Evolutionary conservation across 2,113 vertebrate species (phyloP).

Genomic region (Arvicanthis niloticus): DNA sequence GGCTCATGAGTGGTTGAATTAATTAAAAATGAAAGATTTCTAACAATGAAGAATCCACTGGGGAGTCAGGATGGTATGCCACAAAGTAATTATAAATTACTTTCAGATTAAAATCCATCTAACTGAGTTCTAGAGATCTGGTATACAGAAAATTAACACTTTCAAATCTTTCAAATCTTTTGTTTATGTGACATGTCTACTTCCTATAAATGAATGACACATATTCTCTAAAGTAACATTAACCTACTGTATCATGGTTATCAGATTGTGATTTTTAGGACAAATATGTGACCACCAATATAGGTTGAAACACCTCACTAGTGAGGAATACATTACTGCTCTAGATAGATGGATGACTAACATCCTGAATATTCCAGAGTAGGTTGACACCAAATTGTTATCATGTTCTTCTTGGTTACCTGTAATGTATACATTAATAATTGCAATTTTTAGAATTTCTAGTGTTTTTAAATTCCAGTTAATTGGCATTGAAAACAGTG

Average conservation of each 20-base stretch:
- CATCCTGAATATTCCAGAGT: rapidly evolving
- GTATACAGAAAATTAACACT: neutral
- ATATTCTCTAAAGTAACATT: neutral
- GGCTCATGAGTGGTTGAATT: conserved; percentile 84
- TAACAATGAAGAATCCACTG: conserved; percentile 81
- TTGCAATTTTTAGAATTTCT: neutral
- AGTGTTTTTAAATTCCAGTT: neutral
- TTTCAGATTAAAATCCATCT: conserved; percentile 41
- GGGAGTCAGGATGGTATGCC: conserved; percentile 79
- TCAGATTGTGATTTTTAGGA: neutral
- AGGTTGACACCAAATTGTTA: too few species aligned
- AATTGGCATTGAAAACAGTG: neutral
- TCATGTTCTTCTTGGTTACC: neutral
- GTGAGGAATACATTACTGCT: too few species aligned
- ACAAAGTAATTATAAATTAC: conserved; percentile 81
- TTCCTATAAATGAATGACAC: neutral
- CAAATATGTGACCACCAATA: neutral
- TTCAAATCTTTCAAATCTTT: neutral
- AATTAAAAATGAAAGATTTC: conserved; percentile 84
- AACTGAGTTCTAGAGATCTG: neutral
- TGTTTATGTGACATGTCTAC: neutral
- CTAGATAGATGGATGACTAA: neutral
- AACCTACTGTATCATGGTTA: too few species aligned
- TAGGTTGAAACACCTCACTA: too few species aligned
- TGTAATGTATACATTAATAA: neutral